Base-by-base conservation (phyloP, 2,888 invertebrate genomes). In the Antitype chi region DNA sequence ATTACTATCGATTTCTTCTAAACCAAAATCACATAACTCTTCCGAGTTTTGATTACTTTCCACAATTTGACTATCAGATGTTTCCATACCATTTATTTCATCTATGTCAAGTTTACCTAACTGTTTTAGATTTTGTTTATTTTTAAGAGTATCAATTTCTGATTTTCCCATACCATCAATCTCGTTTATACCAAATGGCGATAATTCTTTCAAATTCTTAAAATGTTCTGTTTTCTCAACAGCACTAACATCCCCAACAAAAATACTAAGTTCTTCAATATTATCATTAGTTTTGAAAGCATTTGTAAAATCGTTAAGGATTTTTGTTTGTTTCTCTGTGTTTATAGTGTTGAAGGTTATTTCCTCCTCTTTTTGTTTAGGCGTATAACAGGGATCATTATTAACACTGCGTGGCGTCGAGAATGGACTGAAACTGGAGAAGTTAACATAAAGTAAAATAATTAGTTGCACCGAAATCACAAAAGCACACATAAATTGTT, bases 381-480 rank as follows among this genome's bases (percentile, higher is more conserved):
- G 94, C 23, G 93, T 92, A 78, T 91, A 92, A 74, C 89, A 90
- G 55, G 88, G 90, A 76, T 94, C 94, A 74, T 93, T 90, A 53
- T 90, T 88, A 62, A 89, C 82, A 15, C 93, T 89, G 1, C 84
- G 91, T 11, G 95, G 94, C 20, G 95, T 95, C 23, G 93, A 91
- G 70, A 94, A 95, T 74, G 94, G 94, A 74, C 94, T 95, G 85
- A 95, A 94, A 88, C 96, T 96, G 81, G 8, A 60, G 43, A 66
- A 25, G 6, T 7, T 32, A n/a, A 62, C 8, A 17, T 32, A 13
- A 38, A 68, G 17, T 59, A 32, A 62, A n/a, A 68, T 3, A 17
- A 57, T 17, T n/a, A 55, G 17, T 20, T 11, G 17, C 2, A 32
- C 13, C 28, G 15, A 59, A 66, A 23, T 62, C 32, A 32, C 1